Evolutionary conservation across 2,888 invertebrate species (phyloP), one percentile per base, ranked within the genome.

Genomic region (Euzophera pinguis): DNA sequence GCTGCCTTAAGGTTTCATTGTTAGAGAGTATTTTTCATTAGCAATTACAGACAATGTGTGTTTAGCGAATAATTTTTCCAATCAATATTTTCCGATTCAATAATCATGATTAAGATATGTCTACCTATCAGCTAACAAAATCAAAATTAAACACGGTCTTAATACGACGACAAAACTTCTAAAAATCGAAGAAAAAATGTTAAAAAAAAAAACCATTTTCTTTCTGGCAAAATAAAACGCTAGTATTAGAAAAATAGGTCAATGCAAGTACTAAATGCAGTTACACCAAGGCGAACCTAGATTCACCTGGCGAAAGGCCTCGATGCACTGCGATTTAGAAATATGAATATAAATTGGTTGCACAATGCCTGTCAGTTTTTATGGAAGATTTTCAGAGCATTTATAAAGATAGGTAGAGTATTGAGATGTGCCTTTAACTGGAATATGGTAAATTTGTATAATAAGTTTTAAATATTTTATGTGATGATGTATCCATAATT

Each of bases 181-280:
- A n/a, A n/a, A n/a, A n/a, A n/a, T n/a, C n/a, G n/a, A n/a, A n/a
- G n/a, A n/a, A n/a, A n/a, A n/a, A n/a, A n/a, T n/a, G n/a, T n/a
- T n/a, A n/a, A n/a, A n/a, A n/a, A n/a, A 17, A 10, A 39, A 29
- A 50, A 41, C 29, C 39, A 9, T 8, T 50, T 29, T 14, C 10
- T 32, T 38, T 50, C 47, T 53, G 39, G 53, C 47, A 55, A n/a
- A 51, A 53, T 52, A 37, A 54, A 57, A 64, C 56, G 52, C 58
- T 61, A 60, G 58, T 57, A 60, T 42, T 54, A 52, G 51, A 54
- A 57, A 75, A 67, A 75, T 76, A 61, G 79, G 79, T 77, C 78
- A 79, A 72, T 74, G 69, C 60, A 64, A 66, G 62, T 53, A 60
- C 61, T 62, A 62, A 64, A 62, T 61, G 62, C 62, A 58, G 50